A percentile compares a stretch with the other conserved stretches of the same genome.
Evolutionary conservation across 2,888 invertebrate genomes (phyloP).

Genomic region (Andrena praecox): DNA sequence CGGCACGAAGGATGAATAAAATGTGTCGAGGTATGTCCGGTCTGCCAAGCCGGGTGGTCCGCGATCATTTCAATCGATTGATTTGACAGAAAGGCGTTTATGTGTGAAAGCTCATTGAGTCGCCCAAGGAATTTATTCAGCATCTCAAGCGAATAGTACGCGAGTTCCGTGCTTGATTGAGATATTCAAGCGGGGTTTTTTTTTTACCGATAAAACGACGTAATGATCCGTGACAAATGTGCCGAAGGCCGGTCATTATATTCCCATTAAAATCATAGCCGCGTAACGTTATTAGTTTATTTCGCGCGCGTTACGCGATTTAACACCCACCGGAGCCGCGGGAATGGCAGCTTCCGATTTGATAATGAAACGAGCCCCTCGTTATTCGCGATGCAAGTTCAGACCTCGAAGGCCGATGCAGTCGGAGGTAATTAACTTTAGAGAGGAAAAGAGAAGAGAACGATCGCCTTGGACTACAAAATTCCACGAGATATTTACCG

Average conservation of each 20-base stretch:
- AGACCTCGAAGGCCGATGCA: not conserved
- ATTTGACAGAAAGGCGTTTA: not conserved
- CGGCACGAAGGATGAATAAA: too few relatives aligned
- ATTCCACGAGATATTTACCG: not conserved
- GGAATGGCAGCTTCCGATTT: not conserved
- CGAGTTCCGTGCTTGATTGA: constrained; percentile 28
- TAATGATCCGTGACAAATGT: constrained; percentile 54
- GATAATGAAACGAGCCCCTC: constrained; percentile 16
- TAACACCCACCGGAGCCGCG: not conserved
- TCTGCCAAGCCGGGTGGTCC: not conserved
- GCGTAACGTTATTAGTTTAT: constrained; percentile 28
- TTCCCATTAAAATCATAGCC: constrained; percentile 51
- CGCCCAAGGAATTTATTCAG: constrained; percentile 14
- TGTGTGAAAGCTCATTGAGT: not conserved
- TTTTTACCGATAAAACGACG: constrained; percentile 26
- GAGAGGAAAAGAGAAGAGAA: not conserved
- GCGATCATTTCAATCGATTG: not conserved
- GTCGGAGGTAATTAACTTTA: not conserved
- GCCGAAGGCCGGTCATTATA: constrained; percentile 60
- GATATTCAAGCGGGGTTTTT: constrained; percentile 10
- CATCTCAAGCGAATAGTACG: constrained; percentile 4
- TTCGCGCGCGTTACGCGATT: constrained; percentile 3
- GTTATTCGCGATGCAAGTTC: constrained; percentile 6
- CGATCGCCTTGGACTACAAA: constrained; percentile 2
- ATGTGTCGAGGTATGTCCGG: not conserved